A percentile compares a stretch with the other conserved stretches of the same genome.
phyloP scores from a whole-genome alignment of 1,140 invertebrate species.

The Mercenaria mercenaria region DNA sequence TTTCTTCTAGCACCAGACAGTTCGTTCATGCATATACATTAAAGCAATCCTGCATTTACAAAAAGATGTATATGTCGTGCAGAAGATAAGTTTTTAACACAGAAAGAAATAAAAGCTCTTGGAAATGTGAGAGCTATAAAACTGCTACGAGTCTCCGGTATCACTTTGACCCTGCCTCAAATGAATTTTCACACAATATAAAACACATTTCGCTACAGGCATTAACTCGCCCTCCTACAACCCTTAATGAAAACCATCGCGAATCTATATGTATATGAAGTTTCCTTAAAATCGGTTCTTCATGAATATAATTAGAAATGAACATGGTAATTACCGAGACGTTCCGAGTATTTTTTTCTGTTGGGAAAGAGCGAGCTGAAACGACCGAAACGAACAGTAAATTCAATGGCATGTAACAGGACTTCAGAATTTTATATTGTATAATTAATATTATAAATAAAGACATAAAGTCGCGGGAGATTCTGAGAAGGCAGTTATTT shows the following conservation, averaged over 20 bases:
- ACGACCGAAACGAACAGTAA: neutral
- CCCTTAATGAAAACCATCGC: constrained; percentile 34
- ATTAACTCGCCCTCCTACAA: neutral
- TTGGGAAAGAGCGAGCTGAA: neutral
- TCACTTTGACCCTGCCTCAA: neutral
- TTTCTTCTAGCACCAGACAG: too few species aligned
- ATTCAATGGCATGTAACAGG: neutral
- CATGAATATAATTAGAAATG: neutral
- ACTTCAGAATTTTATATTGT: neutral
- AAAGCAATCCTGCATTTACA: too few species aligned
- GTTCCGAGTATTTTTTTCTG: neutral
- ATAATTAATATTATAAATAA: neutral
- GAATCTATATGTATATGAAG: neutral
- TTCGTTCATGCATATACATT: too few species aligned
- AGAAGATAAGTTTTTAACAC: too few species aligned
- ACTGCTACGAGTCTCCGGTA: neutral
- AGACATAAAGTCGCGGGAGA: neutral
- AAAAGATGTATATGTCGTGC: too few species aligned
- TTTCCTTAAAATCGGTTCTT: neutral
- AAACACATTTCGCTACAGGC: constrained; percentile 24
- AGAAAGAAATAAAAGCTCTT: too few species aligned
- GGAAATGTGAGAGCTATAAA: constrained; percentile 18
- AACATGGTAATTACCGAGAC: neutral
- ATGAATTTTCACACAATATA: constrained; percentile 50
- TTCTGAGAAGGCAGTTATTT: neutral